Conservation (phyloP, 1,140 invertebrate species). For the Lepidurus arcticus region DNA sequence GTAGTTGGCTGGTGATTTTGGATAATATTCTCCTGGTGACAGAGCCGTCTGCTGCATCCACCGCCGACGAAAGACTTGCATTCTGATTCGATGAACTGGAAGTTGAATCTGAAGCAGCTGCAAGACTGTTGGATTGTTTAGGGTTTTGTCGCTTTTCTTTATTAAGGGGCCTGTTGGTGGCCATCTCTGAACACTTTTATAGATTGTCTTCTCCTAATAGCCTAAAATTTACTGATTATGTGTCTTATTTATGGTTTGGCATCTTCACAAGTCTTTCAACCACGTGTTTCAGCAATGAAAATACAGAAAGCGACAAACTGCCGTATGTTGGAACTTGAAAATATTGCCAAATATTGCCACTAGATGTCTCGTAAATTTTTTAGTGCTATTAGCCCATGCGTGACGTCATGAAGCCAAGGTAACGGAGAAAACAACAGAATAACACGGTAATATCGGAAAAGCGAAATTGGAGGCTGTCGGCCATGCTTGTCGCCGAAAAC, state of each 20-base stretch:
- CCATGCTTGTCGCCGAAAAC: neutral
- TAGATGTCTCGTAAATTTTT: neutral
- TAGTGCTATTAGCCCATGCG: neutral
- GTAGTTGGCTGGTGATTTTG: neutral
- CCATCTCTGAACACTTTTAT: neutral
- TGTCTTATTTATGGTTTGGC: neutral
- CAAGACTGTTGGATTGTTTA: neutral
- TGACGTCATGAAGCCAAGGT: constrained; percentile 7
- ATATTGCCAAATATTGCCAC: neutral
- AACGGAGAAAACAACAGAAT: constrained; percentile 11
- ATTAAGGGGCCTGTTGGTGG: neutral
- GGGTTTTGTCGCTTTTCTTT: neutral
- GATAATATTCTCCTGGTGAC: neutral
- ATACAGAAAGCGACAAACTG: neutral
- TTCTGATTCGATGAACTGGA: no score
- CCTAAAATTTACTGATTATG: neutral
- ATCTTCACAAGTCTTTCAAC: neutral
- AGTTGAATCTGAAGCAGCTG: neutral
- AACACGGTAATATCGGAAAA: constrained; percentile 12
- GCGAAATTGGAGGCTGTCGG: neutral
- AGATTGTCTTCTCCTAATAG: neutral
- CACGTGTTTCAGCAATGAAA: constrained; percentile 7
- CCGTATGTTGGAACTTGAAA: neutral
- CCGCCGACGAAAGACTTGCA: neutral
- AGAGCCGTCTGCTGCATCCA: neutral